Conservation (phyloP, 2,113 vertebrate genomes). For the Muscicapa adusta region DNA sequence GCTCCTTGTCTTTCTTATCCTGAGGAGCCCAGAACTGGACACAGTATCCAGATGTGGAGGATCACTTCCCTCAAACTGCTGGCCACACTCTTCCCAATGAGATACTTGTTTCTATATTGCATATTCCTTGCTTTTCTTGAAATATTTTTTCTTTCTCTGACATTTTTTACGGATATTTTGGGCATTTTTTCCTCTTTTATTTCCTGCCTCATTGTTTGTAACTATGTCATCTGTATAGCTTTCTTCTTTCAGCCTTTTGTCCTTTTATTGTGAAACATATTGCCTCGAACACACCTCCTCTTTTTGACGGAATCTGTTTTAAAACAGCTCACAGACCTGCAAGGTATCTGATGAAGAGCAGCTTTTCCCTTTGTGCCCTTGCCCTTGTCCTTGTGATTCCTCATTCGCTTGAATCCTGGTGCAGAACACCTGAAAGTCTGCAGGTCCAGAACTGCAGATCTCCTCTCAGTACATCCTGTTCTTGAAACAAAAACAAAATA, state of each 20-base stretch:
- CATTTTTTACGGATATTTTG: background rate
- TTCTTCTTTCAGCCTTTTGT: background rate
- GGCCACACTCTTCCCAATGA: background rate
- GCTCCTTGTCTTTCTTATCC: background rate
- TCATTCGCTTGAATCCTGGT: background rate
- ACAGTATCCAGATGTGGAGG: background rate
- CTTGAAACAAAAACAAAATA: slow-evolving; percentile 3
- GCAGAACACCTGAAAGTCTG: background rate
- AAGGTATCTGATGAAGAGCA: background rate
- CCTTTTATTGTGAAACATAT: background rate
- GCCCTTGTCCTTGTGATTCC: background rate
- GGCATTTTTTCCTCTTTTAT: background rate
- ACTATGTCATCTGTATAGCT: background rate
- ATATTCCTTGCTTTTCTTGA: background rate
- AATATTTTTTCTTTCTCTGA: background rate
- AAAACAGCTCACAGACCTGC: background rate
- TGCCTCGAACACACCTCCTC: background rate
- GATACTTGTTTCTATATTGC: background rate
- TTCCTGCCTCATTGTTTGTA: background rate
- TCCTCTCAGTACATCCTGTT: background rate
- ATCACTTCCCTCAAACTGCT: background rate
- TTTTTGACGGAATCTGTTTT: background rate
- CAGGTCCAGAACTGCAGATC: background rate
- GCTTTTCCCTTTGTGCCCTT: background rate
- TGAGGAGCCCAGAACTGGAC: background rate